Evolutionary conservation across 2,113 vertebrate genomes (phyloP), one percentile per base, ranked within the genome.

Genomic region (Balaenoptera acutorostrata): DNA sequence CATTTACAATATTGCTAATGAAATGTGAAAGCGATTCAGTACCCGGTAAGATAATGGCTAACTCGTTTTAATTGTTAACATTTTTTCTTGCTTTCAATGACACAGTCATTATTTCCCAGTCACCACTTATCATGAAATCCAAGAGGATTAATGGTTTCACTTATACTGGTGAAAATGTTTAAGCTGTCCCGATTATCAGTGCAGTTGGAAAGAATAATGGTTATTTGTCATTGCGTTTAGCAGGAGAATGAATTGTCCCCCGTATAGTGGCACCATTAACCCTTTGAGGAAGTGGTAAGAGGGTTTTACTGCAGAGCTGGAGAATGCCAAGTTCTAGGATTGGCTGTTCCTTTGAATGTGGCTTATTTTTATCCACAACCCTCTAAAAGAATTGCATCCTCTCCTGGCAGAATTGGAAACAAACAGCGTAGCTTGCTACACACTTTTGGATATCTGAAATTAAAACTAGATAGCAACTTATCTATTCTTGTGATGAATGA

Each of bases 111-210:
- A 99, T 99, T 99, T 99, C 98, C 98, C 98, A 99, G 99, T 99
- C 99, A 99, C 98, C 99, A 99, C 99, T 99, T 99, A 99, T 99
- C 99, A 98, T 98, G 98, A 99, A 99, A 99, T 99, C 99, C 98
- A 98, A 97, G 98, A 99, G 99, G 99, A 99, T 99, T 99, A 99
- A 99, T 99, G 99, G 99, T 99, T 99, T 99, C 99, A 99, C 99
- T 99, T 99, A 99, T 99, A 99, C 99, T 98, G 98, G 99, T 98
- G 99, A 99, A 99, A 99, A 99, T 99, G 99, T 99, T 99, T 99
- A 99, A 99, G 99, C 99, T 99, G 99, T 99, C 99, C 99, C 97
- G 99, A 99, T 99, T 99, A 99, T 99, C 99, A 99, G 99, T 99
- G 98, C 99, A 98, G 99, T 99, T 99, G 98, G 99, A 99, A 99